These are phyloP conservation scores for Champsocephalus gunnari DNA, from an alignment of 2,797 vertebrate species.

Conservation along the genomic window DNA sequence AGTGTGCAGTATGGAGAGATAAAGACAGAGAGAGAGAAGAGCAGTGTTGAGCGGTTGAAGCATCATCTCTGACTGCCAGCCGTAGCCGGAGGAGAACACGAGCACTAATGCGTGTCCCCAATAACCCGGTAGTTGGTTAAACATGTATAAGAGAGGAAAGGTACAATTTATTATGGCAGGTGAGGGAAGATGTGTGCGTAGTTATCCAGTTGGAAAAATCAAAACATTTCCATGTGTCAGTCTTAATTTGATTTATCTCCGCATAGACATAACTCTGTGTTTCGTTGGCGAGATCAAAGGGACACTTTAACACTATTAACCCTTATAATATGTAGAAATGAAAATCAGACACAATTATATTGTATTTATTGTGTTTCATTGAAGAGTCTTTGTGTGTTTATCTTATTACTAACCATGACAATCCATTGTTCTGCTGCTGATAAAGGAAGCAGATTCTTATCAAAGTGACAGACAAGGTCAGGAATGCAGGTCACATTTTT, in stretches of 20 bases:
- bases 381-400: neutral
- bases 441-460: conserved; percentile 21
- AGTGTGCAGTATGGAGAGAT: conserved; percentile 27
- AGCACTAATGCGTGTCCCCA: conserved; percentile 65
- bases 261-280: conserved; percentile 6
- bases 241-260: conserved; percentile 2
- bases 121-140: conserved; percentile 52
- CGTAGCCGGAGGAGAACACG: conserved; percentile 61
- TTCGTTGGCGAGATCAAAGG: conserved; percentile 8
- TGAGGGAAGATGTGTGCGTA: conserved; percentile 30
- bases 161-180: conserved; percentile 42
- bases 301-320: neutral
- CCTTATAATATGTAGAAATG: neutral
- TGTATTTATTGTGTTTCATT: too few relatives aligned
- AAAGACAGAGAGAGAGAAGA: conserved; percentile 22
- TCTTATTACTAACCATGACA: neutral
- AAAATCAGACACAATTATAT: too few relatives aligned
- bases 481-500: conserved; percentile 42
- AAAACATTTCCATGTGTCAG: conserved; percentile 13
- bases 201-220: conserved; percentile 28
- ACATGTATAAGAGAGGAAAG: conserved; percentile 44
- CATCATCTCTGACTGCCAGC: conserved; percentile 69
- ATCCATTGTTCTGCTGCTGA: conserved; percentile 22
- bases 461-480: conserved; percentile 59
- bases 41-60: conserved; percentile 48